Conservation (phyloP, 2,113 vertebrate genomes). For the Phyllopteryx taeniolatus region DNA sequence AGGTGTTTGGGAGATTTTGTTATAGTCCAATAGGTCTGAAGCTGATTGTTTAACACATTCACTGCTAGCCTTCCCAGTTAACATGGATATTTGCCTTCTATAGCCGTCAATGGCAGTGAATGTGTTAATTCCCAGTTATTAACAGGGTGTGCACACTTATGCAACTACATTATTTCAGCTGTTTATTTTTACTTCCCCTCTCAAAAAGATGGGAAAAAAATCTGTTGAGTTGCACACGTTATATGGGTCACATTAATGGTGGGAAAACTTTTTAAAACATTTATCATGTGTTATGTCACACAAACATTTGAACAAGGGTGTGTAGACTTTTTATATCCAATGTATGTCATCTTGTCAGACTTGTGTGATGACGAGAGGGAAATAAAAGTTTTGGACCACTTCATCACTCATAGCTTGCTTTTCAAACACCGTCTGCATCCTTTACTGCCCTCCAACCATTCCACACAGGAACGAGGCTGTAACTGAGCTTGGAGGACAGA, state of each 20-base stretch:
- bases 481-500: slow-evolving; percentile 76
- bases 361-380: slow-evolving; percentile 44
- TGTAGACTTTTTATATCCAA: background rate
- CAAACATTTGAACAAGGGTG: background rate
- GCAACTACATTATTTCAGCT: too few species aligned
- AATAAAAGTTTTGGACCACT: slow-evolving; percentile 21
- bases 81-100: too few species aligned
- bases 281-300: background rate
- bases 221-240: background rate
- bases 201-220: too few species aligned
- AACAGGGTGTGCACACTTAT: too few species aligned
- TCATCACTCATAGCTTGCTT: background rate
- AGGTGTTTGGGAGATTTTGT: too few species aligned
- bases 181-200: too few species aligned
- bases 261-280: background rate
- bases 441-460: slow-evolving; percentile 51
- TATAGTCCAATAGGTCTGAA: too few species aligned
- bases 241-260: background rate
- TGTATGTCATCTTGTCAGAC: slow-evolving; percentile 36
- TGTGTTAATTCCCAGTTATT: too few species aligned
- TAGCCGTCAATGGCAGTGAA: too few species aligned
- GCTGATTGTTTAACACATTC: too few species aligned
- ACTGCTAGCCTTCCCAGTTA: too few species aligned
- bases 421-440: slow-evolving; percentile 43
- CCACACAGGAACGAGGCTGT: slow-evolving; percentile 72